Percentiles rank a stretch among this genome's conserved stretches.
Evolutionary conservation across 2,113 vertebrate species (phyloP).

Genomic region (Myotis brandtii): DNA sequence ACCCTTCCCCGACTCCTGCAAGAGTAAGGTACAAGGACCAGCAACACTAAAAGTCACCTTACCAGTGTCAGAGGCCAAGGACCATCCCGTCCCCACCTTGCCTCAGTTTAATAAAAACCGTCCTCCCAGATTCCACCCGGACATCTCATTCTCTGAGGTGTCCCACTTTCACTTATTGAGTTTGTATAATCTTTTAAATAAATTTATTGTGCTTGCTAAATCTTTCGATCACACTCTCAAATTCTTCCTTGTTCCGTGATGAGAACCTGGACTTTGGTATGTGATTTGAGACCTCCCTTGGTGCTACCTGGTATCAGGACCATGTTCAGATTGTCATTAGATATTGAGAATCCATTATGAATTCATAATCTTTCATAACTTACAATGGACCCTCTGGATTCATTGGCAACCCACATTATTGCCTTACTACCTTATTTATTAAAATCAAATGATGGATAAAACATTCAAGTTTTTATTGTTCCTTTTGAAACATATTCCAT

Average conservation of each 20-base stretch:
- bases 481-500: neutral
- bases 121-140: neutral
- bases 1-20: neutral
- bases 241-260: neutral
- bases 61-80: neutral
- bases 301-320: neutral
- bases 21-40: neutral
- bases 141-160: neutral
- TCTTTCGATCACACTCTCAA: neutral
- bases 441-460: neutral
- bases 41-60: neutral
- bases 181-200: neutral
- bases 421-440: neutral
- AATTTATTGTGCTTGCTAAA: neutral
- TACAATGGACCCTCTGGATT: neutral
- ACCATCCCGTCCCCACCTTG: neutral
- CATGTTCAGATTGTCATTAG: neutral
- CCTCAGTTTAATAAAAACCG: neutral
- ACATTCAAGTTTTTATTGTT: neutral
- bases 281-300: neutral
- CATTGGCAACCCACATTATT: neutral
- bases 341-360: neutral
- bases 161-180: neutral
- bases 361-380: neutral
- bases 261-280: neutral